These are phyloP conservation scores for Anthopleura xanthogrammica DNA, from an alignment of 92 coral and sea anemone species.

Conservation along the genomic window DNA sequence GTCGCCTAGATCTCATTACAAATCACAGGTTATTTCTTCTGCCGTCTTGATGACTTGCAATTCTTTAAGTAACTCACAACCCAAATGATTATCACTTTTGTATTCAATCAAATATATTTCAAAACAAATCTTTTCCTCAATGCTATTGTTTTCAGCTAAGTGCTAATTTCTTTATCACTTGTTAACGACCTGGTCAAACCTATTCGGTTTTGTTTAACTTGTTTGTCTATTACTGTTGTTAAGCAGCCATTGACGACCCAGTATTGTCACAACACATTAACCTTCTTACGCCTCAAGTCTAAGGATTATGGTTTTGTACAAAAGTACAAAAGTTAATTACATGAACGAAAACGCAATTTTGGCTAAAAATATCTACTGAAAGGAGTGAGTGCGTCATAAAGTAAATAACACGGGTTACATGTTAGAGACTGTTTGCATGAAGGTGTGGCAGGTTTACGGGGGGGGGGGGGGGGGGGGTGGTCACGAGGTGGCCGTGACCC, in stretches of 20 bases:
- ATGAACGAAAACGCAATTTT: neutral
- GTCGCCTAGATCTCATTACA: neutral
- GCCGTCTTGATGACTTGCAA: neutral
- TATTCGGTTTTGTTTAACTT: neutral
- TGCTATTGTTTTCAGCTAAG: neutral
- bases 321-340: neutral
- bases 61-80: neutral
- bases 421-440: too few relatives aligned
- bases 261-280: neutral
- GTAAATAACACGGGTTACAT: neutral
- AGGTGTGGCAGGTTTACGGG: too few relatives aligned
- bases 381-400: neutral
- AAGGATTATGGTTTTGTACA: neutral
- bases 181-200: neutral
- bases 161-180: neutral
- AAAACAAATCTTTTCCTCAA: neutral
- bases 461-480: too few relatives aligned
- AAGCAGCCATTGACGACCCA: neutral
- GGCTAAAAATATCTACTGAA: neutral
- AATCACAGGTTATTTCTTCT: neutral
- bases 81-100: conserved; percentile 6
- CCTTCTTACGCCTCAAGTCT: neutral
- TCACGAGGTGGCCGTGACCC: too few relatives aligned
- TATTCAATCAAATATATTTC: neutral
- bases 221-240: neutral